A percentile compares a stretch with the other conserved stretches of the same genome.
Conservation (phyloP, 2,113 vertebrate genomes). For the Hiodon tergisus region DNA sequence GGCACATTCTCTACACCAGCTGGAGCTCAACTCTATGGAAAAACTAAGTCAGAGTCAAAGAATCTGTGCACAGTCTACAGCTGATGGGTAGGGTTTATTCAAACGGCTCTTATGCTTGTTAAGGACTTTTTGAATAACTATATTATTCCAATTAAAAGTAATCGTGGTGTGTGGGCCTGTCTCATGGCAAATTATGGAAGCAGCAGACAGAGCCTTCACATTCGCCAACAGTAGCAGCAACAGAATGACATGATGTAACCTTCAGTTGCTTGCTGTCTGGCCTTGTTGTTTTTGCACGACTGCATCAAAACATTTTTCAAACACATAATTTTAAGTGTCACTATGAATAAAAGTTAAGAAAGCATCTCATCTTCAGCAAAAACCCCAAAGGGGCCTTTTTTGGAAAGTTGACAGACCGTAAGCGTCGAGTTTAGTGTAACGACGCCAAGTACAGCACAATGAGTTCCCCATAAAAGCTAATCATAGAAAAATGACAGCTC, state of each 20-base stretch:
- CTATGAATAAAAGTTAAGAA: conserved; percentile 17
- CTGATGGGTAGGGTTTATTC: conserved; percentile 6
- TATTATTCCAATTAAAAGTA: background rate
- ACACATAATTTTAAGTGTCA: conserved; percentile 14
- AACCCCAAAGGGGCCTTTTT: conserved; percentile 5
- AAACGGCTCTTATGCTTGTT: background rate
- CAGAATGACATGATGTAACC: background rate
- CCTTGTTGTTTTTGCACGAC: conserved; percentile 3
- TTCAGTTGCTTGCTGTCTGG: background rate
- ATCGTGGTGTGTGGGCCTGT: conserved; percentile 10
- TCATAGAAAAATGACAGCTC: background rate
- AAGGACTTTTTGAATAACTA: conserved; percentile 2
- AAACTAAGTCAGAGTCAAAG: conserved; percentile 1
- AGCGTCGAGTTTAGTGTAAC: background rate
- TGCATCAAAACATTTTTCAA: conserved; percentile 6
- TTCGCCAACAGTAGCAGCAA: background rate
- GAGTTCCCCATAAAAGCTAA: conserved; percentile 8
- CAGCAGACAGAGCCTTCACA: background rate
- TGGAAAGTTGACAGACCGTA: conserved; percentile 8
- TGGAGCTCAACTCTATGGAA: background rate
- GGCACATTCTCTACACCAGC: background rate
- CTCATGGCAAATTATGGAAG: background rate
- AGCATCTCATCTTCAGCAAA: conserved; percentile 4
- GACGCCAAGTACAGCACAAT: background rate
- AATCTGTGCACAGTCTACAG: conserved; percentile 2